Conservation (phyloP, 1,140 invertebrate species). For the Nasonia giraulti region DNA sequence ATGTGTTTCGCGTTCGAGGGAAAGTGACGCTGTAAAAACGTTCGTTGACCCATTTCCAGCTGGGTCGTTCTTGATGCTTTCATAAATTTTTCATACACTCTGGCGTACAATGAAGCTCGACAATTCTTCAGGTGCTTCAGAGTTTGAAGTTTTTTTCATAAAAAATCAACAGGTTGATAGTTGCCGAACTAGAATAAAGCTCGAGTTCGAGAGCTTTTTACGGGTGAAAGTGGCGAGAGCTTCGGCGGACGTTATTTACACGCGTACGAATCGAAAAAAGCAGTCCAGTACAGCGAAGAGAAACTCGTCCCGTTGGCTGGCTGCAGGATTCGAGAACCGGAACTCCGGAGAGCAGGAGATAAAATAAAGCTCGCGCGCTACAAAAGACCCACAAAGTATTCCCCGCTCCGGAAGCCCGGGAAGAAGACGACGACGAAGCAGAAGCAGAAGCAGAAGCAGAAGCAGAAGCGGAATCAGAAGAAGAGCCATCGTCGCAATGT, state of each 20-base stretch:
- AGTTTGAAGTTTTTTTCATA: not conserved
- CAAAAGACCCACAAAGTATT: not conserved
- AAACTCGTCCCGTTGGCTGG: not conserved
- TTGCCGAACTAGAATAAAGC: not conserved
- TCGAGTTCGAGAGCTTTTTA: not conserved
- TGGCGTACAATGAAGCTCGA: no score
- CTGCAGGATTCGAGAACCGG: not conserved
- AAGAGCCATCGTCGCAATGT: not conserved
- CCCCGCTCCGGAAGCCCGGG: not conserved
- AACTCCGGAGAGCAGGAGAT: not conserved
- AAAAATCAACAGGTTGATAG: slow-evolving; percentile 4
- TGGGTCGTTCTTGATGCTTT: no score
- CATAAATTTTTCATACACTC: not conserved
- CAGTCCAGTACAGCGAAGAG: no score
- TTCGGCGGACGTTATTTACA: not conserved
- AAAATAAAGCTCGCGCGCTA: slow-evolving; percentile 1
- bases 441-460: not conserved
- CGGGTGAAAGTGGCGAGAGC: not conserved
- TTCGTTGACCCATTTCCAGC: not conserved
- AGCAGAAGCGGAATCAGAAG: not conserved
- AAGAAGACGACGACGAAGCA: not conserved
- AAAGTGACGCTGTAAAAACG: not conserved
- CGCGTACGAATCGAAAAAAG: no score
- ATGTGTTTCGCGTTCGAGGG: slow-evolving; percentile 58
- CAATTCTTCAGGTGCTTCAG: not conserved